Evolutionary conservation across 2,113 vertebrate genomes (phyloP).

Genomic region (Jaculus jaculus): DNA sequence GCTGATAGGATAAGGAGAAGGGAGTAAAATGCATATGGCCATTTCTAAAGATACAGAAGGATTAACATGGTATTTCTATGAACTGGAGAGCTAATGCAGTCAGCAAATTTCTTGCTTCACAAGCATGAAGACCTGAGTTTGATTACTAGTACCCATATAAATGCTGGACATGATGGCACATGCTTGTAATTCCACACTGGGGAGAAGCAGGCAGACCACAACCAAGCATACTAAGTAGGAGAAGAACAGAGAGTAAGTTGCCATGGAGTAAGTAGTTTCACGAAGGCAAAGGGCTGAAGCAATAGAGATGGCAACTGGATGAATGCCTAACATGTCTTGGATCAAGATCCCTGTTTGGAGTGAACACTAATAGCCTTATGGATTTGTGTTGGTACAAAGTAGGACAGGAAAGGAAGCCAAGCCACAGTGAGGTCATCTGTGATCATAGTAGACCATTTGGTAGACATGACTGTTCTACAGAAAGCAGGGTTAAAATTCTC

Average conservation of each 20-base stretch:
- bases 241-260: neutral
- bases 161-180: too few species aligned
- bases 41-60: neutral
- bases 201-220: neutral
- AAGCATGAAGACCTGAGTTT: too few species aligned
- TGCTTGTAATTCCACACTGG: too few species aligned
- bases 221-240: neutral
- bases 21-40: neutral
- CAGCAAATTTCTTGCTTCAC: too few species aligned
- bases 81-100: too few species aligned
- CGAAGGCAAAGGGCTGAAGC: neutral
- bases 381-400: neutral
- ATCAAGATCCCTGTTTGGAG: neutral
- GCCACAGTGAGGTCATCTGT: neutral
- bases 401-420: neutral
- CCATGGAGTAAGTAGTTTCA: neutral
- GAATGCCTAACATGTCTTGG: neutral
- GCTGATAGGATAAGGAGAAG: neutral
- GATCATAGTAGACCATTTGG: neutral
- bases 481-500: slow-evolving; percentile 21
- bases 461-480: neutral
- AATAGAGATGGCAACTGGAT: neutral
- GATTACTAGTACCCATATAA: too few species aligned
- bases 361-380: neutral
- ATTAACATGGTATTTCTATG: neutral